phyloP scores from a whole-genome alignment of 2,888 invertebrate genomes.

The Ophioninae sp. region DNA sequence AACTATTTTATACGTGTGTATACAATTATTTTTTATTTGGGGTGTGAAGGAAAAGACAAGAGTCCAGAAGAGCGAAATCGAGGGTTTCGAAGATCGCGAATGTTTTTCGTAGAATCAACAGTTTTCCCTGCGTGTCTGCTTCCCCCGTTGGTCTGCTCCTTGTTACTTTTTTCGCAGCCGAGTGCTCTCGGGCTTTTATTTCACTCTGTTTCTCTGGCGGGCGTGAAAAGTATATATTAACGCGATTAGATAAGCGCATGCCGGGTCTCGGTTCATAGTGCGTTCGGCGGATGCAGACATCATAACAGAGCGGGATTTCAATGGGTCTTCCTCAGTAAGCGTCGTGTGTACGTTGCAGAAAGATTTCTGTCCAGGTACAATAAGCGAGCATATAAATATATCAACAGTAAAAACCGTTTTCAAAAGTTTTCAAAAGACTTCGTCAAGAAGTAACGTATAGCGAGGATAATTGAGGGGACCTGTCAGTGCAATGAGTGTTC shows the following conservation, averaged over 20 bases:
- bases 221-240: constrained; percentile 49
- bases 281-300: constrained; percentile 76
- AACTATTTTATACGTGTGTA: not conserved
- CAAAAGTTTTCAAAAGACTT: not conserved
- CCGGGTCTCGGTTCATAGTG: constrained; percentile 77
- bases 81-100: not conserved
- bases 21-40: not conserved
- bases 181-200: not conserved
- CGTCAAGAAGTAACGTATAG: not conserved
- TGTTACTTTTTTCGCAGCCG: not conserved
- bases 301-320: constrained; percentile 77
- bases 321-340: constrained; percentile 74
- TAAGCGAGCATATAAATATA: not conserved
- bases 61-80: not conserved
- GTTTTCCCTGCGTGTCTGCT: not conserved
- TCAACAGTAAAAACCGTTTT: not conserved
- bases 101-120: not conserved
- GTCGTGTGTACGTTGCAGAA: constrained; percentile 72
- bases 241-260: constrained; percentile 77
- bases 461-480: not conserved
- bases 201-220: constrained; percentile 3
- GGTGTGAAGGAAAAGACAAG: not conserved
- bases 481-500: constrained; percentile 44
- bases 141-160: constrained; percentile 1
- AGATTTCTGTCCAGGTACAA: constrained; percentile 57